Evolutionary conservation across 2,888 invertebrate species (phyloP).

Genomic region (Leptopilina myrica): DNA sequence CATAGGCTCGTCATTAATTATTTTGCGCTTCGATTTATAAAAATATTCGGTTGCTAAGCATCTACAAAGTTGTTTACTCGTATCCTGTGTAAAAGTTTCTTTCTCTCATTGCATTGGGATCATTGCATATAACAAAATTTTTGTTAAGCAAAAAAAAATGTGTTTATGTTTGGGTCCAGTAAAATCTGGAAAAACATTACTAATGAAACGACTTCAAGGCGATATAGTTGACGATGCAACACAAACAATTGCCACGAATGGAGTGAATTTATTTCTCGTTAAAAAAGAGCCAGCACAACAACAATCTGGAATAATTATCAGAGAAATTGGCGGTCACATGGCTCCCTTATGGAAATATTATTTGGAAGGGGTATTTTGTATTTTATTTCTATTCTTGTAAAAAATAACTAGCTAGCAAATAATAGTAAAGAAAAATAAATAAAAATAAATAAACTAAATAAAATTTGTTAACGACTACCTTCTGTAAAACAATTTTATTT

Average conservation of each 20-base stretch:
- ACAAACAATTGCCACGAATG: slow-evolving; percentile 88
- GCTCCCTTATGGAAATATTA: slow-evolving; percentile 90
- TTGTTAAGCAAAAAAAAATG: slow-evolving; percentile 69
- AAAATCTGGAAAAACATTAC: slow-evolving; percentile 88
- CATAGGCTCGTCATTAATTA: too few species aligned
- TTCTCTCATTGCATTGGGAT: too few species aligned
- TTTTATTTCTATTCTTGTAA: slow-evolving; percentile 38
- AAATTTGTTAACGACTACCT: too few species aligned
- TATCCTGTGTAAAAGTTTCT: too few species aligned
- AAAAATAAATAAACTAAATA: too few species aligned
- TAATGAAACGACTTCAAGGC: slow-evolving; percentile 86
- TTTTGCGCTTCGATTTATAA: too few species aligned
- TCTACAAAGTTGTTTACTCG: too few species aligned
- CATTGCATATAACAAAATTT: too few species aligned
- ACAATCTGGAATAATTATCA: slow-evolving; percentile 79
- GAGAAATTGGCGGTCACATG: slow-evolving; percentile 90
- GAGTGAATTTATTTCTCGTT: slow-evolving; percentile 86
- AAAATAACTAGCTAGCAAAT: too few species aligned
- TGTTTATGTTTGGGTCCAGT: slow-evolving; percentile 87
- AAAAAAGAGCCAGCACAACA: slow-evolving; percentile 77
- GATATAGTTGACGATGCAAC: slow-evolving; percentile 86
- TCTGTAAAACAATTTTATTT: too few species aligned
- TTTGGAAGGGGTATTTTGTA: slow-evolving; percentile 78
- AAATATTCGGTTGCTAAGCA: too few species aligned
- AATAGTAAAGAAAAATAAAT: too few species aligned